phyloP scores from a whole-genome alignment of 1,140 invertebrate genomes.

The Cotesia chilonis region DNA sequence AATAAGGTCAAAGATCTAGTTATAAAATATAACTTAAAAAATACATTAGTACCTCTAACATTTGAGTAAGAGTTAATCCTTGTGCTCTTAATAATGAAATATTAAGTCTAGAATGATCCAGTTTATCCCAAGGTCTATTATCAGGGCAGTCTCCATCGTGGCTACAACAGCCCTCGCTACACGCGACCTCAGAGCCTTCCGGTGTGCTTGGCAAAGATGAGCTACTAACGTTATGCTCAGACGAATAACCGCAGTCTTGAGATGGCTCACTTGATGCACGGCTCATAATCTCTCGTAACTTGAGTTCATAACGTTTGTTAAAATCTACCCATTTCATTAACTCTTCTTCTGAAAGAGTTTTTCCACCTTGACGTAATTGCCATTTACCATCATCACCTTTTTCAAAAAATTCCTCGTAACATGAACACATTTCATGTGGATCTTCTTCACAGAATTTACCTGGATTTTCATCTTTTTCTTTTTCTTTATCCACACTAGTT shows the following conservation, averaged over 20 bases:
- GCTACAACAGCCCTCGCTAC: constrained; percentile 84
- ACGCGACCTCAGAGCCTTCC: constrained; percentile 85
- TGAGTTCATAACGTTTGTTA: constrained; percentile 57
- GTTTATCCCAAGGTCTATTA: constrained; percentile 54
- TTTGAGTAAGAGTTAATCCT: constrained; percentile 72
- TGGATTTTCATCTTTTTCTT: constrained; percentile 23
- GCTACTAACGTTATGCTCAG: constrained; percentile 77
- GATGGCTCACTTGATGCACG: constrained; percentile 74
- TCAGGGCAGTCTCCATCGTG: constrained; percentile 72
- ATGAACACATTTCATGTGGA: constrained; percentile 3
- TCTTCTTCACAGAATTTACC: neutral
- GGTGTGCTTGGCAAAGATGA: constrained; percentile 80
- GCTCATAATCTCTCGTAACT: constrained; percentile 59
- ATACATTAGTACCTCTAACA: constrained; percentile 70
- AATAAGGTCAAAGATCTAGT: neutral
- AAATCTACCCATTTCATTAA: constrained; percentile 57
- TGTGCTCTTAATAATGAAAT: constrained; percentile 55
- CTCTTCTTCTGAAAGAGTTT: constrained; percentile 40
- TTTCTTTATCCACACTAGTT: constrained; percentile 29
- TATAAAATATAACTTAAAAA: neutral
- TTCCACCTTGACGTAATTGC: constrained; percentile 26
- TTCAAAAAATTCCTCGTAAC: constrained; percentile 41
- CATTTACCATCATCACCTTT: constrained; percentile 40
- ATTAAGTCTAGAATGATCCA: constrained; percentile 53
- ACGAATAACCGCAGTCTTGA: constrained; percentile 87